These are phyloP conservation scores for Leucophenga maculata DNA, from an alignment of 2,888 invertebrate species.

Conservation along the genomic window DNA sequence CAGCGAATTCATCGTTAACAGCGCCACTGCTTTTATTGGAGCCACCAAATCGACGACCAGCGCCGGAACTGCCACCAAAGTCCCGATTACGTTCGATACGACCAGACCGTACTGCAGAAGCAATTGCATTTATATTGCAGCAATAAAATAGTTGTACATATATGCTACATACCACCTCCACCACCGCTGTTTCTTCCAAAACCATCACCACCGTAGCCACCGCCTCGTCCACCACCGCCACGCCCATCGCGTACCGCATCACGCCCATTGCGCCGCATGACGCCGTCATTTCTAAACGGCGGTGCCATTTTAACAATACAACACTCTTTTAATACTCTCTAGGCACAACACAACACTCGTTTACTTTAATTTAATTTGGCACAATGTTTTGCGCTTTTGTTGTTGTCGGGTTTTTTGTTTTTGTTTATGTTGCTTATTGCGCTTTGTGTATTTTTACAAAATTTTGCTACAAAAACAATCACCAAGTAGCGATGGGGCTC, in stretches of 20 bases:
- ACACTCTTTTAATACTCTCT: neutral
- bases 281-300: neutral
- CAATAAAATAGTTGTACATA: neutral
- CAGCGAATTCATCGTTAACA: slow-evolving; percentile 73
- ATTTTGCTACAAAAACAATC: slow-evolving; percentile 3
- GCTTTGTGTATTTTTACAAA: neutral
- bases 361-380: neutral
- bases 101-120: slow-evolving; percentile 55
- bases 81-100: slow-evolving; percentile 53
- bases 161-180: slow-evolving; percentile 30
- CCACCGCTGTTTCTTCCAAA: slow-evolving; percentile 34
- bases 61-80: slow-evolving; percentile 34
- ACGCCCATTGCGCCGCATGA: neutral
- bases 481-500: neutral
- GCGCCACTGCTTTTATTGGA: slow-evolving; percentile 45
- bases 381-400: neutral
- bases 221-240: neutral
- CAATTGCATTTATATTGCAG: neutral
- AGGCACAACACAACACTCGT: neutral
- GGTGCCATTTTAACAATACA: neutral
- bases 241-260: neutral
- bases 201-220: neutral
- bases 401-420: neutral
- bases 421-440: neutral
- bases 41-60: slow-evolving; percentile 76